A percentile compares a stretch with the other conserved stretches of the same genome.
Conservation (phyloP, 1,140 invertebrate species). For the Eumaeus atala region DNA sequence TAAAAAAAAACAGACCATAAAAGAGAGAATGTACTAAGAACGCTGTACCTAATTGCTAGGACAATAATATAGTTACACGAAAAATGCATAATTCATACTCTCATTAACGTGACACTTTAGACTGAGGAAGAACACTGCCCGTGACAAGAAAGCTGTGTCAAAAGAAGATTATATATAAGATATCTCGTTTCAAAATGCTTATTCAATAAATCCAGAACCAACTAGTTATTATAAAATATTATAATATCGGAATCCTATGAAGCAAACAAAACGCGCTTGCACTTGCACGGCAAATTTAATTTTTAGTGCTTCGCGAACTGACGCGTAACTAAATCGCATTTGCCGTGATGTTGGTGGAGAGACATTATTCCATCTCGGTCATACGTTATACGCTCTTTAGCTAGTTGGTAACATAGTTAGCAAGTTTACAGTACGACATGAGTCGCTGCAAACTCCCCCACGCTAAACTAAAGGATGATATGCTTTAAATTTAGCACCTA, state of each 20-base stretch:
- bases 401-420: constrained; percentile 36
- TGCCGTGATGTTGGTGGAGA: constrained; percentile 24
- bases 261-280: constrained; percentile 1
- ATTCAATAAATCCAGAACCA: too few relatives aligned
- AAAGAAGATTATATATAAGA: too few relatives aligned
- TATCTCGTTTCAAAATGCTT: too few relatives aligned
- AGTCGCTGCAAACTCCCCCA: constrained; percentile 19
- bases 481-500: constrained; percentile 1
- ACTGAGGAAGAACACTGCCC: too few relatives aligned
- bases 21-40: too few relatives aligned
- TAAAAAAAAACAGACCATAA: too few relatives aligned
- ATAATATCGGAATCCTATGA: not conserved
- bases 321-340: constrained; percentile 31
- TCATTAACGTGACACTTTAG: too few relatives aligned
- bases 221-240: too few relatives aligned
- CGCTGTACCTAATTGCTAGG: too few relatives aligned
- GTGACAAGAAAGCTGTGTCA: too few relatives aligned
- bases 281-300: not conserved
- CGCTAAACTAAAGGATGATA: not conserved
- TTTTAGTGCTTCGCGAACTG: constrained; percentile 17
- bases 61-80: too few relatives aligned
- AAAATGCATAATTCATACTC: too few relatives aligned
- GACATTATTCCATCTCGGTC: constrained; percentile 24
- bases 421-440: constrained; percentile 28
- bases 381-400: constrained; percentile 36